phyloP scores from a whole-genome alignment of 2,113 vertebrate species.

The Campylomormyrus numenius region DNA sequence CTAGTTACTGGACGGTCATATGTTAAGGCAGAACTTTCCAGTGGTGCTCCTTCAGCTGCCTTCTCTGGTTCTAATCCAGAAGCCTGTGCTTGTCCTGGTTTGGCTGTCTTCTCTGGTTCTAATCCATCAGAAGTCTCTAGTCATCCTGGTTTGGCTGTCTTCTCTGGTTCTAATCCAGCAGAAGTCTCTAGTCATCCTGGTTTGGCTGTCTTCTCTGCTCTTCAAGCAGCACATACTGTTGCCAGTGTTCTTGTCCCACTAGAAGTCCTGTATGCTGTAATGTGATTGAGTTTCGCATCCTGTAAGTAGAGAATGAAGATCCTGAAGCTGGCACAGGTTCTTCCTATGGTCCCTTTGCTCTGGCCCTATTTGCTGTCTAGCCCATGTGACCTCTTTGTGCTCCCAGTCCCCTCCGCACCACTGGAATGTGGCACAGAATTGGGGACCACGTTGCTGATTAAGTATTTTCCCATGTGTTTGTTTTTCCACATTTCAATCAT shows the following conservation, averaged over 20 bases:
- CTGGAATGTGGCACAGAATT: not conserved
- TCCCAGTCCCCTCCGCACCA: not conserved
- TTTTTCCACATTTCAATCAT: not conserved
- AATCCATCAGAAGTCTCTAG: not conserved
- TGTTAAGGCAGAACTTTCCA: not conserved
- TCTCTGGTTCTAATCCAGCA: not conserved
- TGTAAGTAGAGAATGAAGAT: not conserved
- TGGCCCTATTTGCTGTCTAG: not conserved
- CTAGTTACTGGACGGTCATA: not conserved
- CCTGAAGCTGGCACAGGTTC: not conserved
- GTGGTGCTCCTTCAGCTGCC: not conserved
- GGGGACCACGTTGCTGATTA: not conserved
- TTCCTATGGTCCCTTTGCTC: not conserved
- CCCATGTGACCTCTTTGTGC: not conserved
- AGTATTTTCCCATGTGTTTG: not conserved
- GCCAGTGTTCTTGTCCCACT: not conserved
- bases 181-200: not conserved
- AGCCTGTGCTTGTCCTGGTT: not conserved
- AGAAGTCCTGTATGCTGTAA: not conserved
- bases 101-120: not conserved
- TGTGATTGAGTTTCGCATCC: not conserved
- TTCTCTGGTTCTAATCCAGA: not conserved
- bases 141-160: too few species aligned
- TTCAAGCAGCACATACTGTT: not conserved
- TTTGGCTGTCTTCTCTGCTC: not conserved